These are phyloP conservation scores for Manis pentadactyla DNA, from an alignment of 2,797 vertebrate genomes.

Conservation along the genomic window DNA sequence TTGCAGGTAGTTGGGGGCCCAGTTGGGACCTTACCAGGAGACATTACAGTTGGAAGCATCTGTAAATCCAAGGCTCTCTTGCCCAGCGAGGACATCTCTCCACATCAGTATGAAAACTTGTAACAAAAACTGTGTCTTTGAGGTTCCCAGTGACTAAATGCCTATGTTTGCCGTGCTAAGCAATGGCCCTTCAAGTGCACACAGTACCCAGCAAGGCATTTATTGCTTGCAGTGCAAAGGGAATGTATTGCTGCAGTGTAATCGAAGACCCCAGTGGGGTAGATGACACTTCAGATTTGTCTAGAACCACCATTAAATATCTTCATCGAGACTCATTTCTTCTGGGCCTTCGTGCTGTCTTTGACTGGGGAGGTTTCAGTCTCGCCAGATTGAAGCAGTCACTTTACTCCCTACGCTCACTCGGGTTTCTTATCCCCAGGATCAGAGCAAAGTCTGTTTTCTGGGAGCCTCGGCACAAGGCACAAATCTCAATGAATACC, in stretches of 20 bases:
- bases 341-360: not conserved
- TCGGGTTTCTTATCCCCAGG: not conserved
- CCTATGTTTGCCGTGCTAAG: conserved; percentile 21
- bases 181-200: not conserved
- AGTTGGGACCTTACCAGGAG: not conserved
- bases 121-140: not conserved
- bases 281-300: not conserved
- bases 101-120: not conserved
- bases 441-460: not conserved
- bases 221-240: not conserved
- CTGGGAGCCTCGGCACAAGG: not conserved
- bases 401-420: not conserved
- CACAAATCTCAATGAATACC: not conserved
- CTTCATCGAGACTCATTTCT: not conserved
- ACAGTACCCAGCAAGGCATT: not conserved
- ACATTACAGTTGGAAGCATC: not conserved
- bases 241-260: not conserved
- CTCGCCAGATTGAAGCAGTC: not conserved
- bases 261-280: not conserved
- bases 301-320: not conserved
- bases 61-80: not conserved
- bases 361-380: not conserved
- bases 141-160: not conserved
- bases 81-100: not conserved
- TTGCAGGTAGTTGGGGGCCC: not conserved